phyloP scores from a whole-genome alignment of 37 sponge, comb jelly and placozoan genomes.

The Axinella damicornis region DNA sequence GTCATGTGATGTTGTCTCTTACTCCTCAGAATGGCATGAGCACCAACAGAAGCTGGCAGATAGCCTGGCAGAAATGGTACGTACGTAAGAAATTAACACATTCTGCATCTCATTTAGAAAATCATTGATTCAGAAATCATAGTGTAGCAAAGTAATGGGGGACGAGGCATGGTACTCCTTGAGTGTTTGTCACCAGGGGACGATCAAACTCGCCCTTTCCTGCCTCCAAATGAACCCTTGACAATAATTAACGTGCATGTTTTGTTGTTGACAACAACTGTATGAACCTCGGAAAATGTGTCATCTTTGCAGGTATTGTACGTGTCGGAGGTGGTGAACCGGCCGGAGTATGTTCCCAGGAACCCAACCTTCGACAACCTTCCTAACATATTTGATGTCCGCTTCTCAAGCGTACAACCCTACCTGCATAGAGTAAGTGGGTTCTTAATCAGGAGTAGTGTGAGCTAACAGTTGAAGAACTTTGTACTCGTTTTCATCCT shows the following conservation, averaged over 20 bases:
- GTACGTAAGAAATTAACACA: no score
- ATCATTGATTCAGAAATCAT: no score
- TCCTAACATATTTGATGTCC: conserved; percentile 81
- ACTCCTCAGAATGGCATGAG: conserved; percentile 38
- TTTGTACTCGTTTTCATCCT: no score
- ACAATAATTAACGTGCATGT: not conserved
- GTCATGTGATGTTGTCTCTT: no score
- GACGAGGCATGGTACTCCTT: no score
- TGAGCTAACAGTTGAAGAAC: no score
- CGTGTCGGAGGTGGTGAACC: conserved; percentile 58
- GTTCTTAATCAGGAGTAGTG: no score
- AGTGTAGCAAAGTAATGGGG: no score
- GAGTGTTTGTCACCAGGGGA: no score
- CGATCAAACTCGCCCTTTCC: not conserved
- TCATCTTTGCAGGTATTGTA: conserved; percentile 20
- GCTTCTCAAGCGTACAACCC: conserved; percentile 81
- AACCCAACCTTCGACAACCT: conserved; percentile 79
- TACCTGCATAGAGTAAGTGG: conserved; percentile 63
- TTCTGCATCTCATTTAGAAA: no score
- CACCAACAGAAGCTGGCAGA: conserved; percentile 56
- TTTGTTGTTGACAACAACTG: not conserved
- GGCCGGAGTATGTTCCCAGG: conserved; percentile 86
- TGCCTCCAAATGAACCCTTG: not conserved
- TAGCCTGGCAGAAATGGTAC: conserved; percentile 36
- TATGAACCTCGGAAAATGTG: not conserved